Conservation (phyloP, 2,113 vertebrate species). For the Hassar affinis region DNA sequence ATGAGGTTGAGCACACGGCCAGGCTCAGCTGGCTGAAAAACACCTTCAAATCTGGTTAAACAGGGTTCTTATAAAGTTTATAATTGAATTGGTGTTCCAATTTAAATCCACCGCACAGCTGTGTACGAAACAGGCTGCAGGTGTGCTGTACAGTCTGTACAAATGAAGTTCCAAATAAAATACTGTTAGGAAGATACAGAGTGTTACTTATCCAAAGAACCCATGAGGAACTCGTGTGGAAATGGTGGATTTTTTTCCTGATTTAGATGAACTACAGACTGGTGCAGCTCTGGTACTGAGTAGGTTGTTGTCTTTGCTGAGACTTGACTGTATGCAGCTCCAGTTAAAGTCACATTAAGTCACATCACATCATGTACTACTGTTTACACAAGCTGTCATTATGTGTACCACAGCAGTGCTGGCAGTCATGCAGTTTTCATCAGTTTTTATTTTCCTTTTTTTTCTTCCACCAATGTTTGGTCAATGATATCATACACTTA, state of each 20-base stretch:
- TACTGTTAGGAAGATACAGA: neutral
- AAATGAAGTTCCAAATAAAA: neutral
- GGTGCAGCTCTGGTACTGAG: neutral
- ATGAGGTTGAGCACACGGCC: neutral
- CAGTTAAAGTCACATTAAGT: neutral
- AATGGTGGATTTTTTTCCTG: neutral
- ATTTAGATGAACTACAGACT: neutral
- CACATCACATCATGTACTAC: neutral
- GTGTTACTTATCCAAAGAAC: neutral
- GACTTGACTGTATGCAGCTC: neutral
- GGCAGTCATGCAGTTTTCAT: no score
- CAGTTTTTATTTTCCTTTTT: no score
- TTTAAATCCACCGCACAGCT: neutral
- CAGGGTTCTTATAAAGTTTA: neutral
- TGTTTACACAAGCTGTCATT: no score
- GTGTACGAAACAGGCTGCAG: neutral
- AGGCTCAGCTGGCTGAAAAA: neutral
- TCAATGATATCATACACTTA: no score
- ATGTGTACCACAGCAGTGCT: no score
- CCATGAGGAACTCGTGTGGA: neutral
- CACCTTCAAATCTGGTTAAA: neutral
- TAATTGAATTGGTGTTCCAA: neutral
- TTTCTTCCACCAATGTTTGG: no score
- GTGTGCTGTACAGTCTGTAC: neutral
- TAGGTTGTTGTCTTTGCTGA: neutral